Conservation (phyloP, 2,888 invertebrate genomes). For the Brachyopa scutellaris region DNA sequence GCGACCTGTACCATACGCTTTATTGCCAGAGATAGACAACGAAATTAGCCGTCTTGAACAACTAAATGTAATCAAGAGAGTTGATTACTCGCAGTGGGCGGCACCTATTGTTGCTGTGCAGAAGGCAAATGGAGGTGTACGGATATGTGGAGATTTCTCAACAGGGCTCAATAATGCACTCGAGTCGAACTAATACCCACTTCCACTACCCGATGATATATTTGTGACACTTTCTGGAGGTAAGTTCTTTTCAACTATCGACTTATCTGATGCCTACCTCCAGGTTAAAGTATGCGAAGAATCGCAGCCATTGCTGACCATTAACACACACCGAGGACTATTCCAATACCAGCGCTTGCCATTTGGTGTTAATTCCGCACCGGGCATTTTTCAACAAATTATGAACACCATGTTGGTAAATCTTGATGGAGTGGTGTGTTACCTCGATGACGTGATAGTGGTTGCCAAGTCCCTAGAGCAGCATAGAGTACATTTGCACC, state of each 20-base stretch:
- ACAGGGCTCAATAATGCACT: slow-evolving; percentile 61
- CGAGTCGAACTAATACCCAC: slow-evolving; percentile 68
- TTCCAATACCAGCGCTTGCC: slow-evolving; percentile 59
- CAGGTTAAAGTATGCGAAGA: slow-evolving; percentile 69
- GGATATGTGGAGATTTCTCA: slow-evolving; percentile 73
- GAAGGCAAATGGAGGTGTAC: slow-evolving; percentile 59
- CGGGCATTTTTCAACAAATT: slow-evolving; percentile 68
- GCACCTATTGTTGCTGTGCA: slow-evolving; percentile 66
- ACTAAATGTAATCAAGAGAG: slow-evolving; percentile 65
- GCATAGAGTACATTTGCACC: slow-evolving; percentile 4
- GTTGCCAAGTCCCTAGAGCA: slow-evolving; percentile 1
- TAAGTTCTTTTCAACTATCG: slow-evolving; percentile 53
- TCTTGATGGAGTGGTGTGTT: slow-evolving; percentile 9
- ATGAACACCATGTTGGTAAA: slow-evolving; percentile 67
- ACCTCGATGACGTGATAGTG: slow-evolving; percentile 31
- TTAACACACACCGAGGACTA: slow-evolving; percentile 61
- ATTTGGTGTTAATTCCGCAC: slow-evolving; percentile 71
- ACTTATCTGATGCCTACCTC: slow-evolving; percentile 72
- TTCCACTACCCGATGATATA: slow-evolving; percentile 68
- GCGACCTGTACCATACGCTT: slow-evolving; percentile 71
- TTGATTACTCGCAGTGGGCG: slow-evolving; percentile 71
- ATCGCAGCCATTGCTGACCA: slow-evolving; percentile 57
- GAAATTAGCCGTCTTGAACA: slow-evolving; percentile 60
- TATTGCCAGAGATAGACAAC: slow-evolving; percentile 44
- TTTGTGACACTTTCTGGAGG: slow-evolving; percentile 56